A percentile compares a stretch with the other conserved stretches of the same genome.
Evolutionary conservation across 2,888 invertebrate genomes (phyloP).

Genomic region (Drosophila greeni): DNA sequence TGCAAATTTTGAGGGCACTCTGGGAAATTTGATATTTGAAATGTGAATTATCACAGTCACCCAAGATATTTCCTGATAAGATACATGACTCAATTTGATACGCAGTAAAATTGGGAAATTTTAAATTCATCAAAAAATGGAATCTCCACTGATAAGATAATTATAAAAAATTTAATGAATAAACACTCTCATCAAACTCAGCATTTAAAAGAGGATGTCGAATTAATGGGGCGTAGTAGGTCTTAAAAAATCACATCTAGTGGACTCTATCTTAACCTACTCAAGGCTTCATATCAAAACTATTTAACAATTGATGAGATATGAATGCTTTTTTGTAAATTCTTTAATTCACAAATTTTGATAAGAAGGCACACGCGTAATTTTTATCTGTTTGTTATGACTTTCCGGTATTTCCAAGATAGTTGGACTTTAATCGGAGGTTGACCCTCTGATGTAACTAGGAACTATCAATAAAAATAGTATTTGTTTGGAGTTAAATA

Average conservation of each 20-base stretch:
- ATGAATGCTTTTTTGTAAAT: background rate
- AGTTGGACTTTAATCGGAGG: background rate
- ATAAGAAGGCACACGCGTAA: constrained; percentile 14
- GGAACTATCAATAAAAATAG: background rate
- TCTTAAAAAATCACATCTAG: constrained; percentile 8
- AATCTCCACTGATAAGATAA: constrained; percentile 20
- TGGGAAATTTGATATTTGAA: background rate
- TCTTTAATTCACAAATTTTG: constrained; percentile 1
- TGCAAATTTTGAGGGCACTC: background rate
- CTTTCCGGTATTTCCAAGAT: background rate
- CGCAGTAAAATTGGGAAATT: constrained; percentile 11
- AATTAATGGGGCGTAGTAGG: background rate
- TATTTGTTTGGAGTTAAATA: background rate
- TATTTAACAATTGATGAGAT: constrained; percentile 7
- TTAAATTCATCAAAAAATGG: background rate
- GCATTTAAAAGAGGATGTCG: constrained; percentile 7
- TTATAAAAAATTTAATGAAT: background rate
- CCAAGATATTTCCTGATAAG: constrained; percentile 11
- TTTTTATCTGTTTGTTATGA: background rate
- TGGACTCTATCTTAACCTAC: constrained; percentile 15
- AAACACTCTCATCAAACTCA: background rate
- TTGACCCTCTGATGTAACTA: constrained; percentile 1
- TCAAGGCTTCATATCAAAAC: constrained; percentile 5
- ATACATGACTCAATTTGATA: constrained; percentile 10
- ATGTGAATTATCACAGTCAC: background rate